These are phyloP conservation scores for Coremacera marginata DNA, from an alignment of 2,888 invertebrate species.

Conservation along the genomic window DNA sequence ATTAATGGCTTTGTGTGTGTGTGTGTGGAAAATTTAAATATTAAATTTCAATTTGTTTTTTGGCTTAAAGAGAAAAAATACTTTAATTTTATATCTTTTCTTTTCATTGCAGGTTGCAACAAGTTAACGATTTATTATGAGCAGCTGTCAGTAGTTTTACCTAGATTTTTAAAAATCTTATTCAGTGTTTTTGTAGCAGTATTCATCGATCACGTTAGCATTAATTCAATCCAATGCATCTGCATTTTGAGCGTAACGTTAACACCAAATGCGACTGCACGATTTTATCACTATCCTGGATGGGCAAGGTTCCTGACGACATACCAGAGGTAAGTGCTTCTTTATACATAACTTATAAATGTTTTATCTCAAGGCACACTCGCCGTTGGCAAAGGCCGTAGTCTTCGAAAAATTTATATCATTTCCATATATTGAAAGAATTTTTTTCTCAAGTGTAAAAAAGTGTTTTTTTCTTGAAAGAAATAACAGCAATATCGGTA, in stretches of 20 bases:
- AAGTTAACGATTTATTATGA: not conserved
- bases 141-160: not conserved
- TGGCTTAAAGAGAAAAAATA: too few relatives aligned
- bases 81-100: not conserved
- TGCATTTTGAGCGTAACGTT: constrained; percentile 93
- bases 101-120: not conserved
- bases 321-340: constrained; percentile 82
- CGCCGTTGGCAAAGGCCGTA: too few relatives aligned
- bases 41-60: too few relatives aligned
- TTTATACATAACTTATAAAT: too few relatives aligned
- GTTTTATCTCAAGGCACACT: too few relatives aligned
- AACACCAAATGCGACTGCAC: constrained; percentile 96
- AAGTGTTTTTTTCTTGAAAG: too few relatives aligned
- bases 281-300: constrained; percentile 95
- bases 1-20: too few relatives aligned
- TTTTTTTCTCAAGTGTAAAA: too few relatives aligned
- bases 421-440: too few relatives aligned
- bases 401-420: too few relatives aligned
- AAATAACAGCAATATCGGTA: too few relatives aligned
- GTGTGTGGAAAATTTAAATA: too few relatives aligned
- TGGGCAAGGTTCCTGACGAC: constrained; percentile 97
- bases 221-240: constrained; percentile 79
- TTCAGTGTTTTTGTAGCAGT: not conserved
- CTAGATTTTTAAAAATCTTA: not conserved
- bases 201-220: not conserved